Conservation (phyloP, 2,113 vertebrate species). For the Climacteris rufus region DNA sequence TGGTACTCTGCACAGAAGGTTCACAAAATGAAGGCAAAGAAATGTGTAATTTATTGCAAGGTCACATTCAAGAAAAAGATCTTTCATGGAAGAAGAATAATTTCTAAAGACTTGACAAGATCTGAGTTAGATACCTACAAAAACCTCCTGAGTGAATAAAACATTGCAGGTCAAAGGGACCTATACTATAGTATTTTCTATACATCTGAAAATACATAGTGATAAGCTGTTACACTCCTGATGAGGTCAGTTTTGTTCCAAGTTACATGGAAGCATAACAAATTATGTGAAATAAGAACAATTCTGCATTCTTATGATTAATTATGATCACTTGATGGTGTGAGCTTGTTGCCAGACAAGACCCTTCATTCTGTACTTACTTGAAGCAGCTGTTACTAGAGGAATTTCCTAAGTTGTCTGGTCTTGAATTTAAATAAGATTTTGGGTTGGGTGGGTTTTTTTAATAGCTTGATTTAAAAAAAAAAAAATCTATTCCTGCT, state of each 20-base stretch:
- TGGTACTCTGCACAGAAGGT: background rate
- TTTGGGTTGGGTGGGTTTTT: background rate
- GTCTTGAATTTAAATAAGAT: background rate
- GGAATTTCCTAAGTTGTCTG: background rate
- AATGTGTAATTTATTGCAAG: background rate
- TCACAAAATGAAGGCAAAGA: background rate
- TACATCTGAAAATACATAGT: background rate
- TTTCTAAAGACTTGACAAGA: background rate
- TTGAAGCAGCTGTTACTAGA: background rate
- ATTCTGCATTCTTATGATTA: background rate
- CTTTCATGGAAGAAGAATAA: background rate
- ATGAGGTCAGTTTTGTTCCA: background rate
- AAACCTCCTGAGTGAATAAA: background rate
- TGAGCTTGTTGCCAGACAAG: background rate
- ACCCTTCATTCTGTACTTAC: background rate
- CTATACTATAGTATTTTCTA: background rate
- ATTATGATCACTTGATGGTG: background rate
- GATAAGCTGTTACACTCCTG: background rate
- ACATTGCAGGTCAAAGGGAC: background rate
- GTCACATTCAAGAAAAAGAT: background rate
- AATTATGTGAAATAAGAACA: background rate
- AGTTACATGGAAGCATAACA: background rate
- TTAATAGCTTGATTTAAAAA: background rate
- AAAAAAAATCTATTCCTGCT: background rate
- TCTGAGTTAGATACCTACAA: background rate